A percentile compares a stretch with the other conserved stretches of the same genome.
Evolutionary conservation across 2,797 vertebrate genomes (phyloP).

Genomic region (Tenualosa thibaudeaui): DNA sequence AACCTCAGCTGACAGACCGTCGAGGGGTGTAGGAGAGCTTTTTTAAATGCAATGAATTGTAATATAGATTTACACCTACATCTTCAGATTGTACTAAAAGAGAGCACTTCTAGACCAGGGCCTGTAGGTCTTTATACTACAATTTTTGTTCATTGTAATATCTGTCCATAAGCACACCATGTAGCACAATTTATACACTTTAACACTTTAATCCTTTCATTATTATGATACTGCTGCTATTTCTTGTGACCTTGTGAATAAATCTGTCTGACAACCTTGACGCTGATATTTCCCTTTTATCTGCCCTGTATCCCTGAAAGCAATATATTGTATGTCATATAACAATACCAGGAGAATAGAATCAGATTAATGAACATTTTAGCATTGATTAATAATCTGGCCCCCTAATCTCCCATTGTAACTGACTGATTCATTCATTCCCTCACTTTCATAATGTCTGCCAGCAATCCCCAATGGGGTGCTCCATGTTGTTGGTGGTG

Average conservation of each 20-base stretch:
- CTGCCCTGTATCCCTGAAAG: neutral
- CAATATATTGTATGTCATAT: neutral
- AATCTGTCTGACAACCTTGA: neutral
- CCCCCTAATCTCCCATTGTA: no score
- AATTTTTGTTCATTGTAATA: neutral
- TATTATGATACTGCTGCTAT: neutral
- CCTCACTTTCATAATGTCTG: no score
- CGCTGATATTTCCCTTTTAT: neutral
- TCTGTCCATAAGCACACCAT: neutral
- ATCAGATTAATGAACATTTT: neutral
- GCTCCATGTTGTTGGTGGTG: no score
- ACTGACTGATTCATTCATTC: no score
- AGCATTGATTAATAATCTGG: no score
- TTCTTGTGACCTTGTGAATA: neutral
- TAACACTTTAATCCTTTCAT: neutral
- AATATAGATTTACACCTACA: neutral
- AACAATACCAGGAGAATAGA: neutral
- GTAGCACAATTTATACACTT: constrained; percentile 13
- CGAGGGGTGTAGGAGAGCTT: neutral
- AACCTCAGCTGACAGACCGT: no score
- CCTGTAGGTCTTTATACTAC: neutral
- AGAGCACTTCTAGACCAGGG: neutral
- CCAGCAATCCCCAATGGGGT: no score
- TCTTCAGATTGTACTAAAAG: neutral
- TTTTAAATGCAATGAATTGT: neutral